phyloP scores from a whole-genome alignment of 2,888 invertebrate genomes.

The Acronicta alni region DNA sequence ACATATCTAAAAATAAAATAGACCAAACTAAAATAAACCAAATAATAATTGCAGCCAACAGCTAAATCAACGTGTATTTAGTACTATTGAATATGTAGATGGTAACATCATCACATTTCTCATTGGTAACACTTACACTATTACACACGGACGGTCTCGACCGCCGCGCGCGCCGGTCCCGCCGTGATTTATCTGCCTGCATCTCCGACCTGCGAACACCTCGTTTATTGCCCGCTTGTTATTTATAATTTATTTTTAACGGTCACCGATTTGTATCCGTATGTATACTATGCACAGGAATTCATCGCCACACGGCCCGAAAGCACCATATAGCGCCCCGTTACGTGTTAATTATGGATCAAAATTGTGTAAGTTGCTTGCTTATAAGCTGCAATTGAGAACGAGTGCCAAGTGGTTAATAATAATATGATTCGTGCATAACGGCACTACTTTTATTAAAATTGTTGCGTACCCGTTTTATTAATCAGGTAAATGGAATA shows the following conservation, averaged over 20 bases:
- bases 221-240: constrained; percentile 87
- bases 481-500: too few relatives aligned
- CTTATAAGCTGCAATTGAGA: constrained; percentile 41
- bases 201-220: constrained; percentile 87
- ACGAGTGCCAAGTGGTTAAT: constrained; percentile 37
- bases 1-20: constrained; percentile 27
- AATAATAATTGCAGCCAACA: constrained; percentile 42
- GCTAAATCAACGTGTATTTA: constrained; percentile 60
- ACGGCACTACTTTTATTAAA: constrained; percentile 22
- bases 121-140: constrained; percentile 80
- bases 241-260: constrained; percentile 89
- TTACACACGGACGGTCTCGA: constrained; percentile 64
- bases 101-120: constrained; percentile 74
- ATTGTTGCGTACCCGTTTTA: too few relatives aligned
- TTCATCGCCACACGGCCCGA: constrained; percentile 63
- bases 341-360: constrained; percentile 67
- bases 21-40: constrained; percentile 31
- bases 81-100: constrained; percentile 70
- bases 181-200: constrained; percentile 86
- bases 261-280: constrained; percentile 84
- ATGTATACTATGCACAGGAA: constrained; percentile 61
- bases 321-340: constrained; percentile 58
- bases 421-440: constrained; percentile 36
- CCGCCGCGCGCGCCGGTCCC: constrained; percentile 68
- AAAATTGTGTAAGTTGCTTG: constrained; percentile 53